Conservation (phyloP, 1,140 invertebrate genomes). For the Panonychus citri region DNA sequence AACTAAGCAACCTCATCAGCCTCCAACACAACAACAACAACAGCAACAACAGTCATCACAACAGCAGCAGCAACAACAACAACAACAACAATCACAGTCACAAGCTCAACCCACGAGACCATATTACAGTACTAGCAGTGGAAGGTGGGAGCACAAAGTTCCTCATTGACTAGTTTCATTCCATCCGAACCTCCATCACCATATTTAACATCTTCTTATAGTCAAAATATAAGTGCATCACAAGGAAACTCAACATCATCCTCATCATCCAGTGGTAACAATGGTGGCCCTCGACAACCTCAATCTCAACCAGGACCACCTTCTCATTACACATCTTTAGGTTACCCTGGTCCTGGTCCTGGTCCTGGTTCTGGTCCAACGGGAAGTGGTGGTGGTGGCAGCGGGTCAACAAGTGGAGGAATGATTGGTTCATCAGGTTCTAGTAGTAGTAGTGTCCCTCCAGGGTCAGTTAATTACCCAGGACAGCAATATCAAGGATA, state of each 20-base stretch:
- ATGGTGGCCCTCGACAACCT: neutral
- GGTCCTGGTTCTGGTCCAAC: neutral
- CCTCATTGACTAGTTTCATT: neutral
- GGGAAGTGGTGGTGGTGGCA: neutral
- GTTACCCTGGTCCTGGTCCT: neutral
- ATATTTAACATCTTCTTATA: neutral
- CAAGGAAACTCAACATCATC: neutral
- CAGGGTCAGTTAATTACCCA: neutral
- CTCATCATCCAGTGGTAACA: neutral
- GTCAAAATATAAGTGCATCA: neutral
- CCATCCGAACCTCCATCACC: neutral
- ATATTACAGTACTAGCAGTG: neutral
- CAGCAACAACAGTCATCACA: neutral
- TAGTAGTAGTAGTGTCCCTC: neutral
- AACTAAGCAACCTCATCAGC: neutral
- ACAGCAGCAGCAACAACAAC: neutral
- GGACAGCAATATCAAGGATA: conserved; percentile 8
- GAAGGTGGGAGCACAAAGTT: neutral
- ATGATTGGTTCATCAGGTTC: neutral
- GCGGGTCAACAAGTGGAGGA: neutral
- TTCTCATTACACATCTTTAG: neutral
- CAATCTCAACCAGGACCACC: neutral
- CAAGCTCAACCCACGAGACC: neutral
- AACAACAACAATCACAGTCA: neutral
- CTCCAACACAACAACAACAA: neutral